Evolutionary conservation across 2,797 vertebrate species (phyloP).

Genomic region (Zonotrichia albicollis): DNA sequence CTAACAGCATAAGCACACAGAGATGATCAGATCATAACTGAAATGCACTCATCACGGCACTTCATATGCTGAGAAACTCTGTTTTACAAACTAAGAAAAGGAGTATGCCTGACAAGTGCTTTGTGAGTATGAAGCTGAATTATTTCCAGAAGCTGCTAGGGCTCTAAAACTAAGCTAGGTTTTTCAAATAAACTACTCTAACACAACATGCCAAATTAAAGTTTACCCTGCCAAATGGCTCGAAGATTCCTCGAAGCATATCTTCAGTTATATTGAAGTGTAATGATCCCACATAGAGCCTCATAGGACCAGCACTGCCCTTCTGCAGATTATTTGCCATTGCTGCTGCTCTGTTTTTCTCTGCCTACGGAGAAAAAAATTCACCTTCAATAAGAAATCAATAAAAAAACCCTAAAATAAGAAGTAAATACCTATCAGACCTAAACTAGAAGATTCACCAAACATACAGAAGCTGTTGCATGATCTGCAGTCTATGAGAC

Average conservation of each 20-base stretch:
- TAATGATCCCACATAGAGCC: slow-evolving; percentile 92
- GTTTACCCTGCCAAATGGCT: slow-evolving; percentile 92
- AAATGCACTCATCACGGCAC: not conserved
- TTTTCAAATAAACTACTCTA: not conserved
- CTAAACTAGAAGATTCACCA: not conserved
- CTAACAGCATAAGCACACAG: not conserved
- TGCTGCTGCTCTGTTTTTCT: slow-evolving; percentile 96
- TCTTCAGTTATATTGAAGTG: slow-evolving; percentile 99
- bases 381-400: not conserved
- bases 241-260: slow-evolving; percentile 96
- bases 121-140: not conserved
- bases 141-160: not conserved
- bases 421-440: not conserved
- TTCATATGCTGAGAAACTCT: not conserved
- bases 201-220: not conserved
- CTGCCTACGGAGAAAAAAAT: slow-evolving; percentile 78
- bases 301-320: slow-evolving; percentile 91
- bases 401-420: not conserved
- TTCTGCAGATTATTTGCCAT: slow-evolving; percentile 94
- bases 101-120: not conserved
- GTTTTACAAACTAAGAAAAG: not conserved
- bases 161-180: not conserved
- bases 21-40: not conserved
- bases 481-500: not conserved
- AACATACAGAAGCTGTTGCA: not conserved